Evolutionary conservation across 2,113 vertebrate species (phyloP).

Genomic region (Hymenochirus boettgeri): DNA sequence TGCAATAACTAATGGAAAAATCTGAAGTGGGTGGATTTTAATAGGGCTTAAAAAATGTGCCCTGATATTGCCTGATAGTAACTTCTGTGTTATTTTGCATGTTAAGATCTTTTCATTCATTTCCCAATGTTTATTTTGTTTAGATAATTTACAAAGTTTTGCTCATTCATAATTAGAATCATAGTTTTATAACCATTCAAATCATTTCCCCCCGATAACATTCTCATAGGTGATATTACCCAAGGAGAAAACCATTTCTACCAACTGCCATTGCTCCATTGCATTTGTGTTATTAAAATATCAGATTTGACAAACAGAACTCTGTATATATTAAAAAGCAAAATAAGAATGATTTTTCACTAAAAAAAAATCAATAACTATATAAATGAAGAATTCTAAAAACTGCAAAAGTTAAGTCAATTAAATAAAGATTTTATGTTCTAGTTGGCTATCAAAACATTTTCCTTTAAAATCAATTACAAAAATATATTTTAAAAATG

Average conservation of each 20-base stretch:
- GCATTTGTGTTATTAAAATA: background rate
- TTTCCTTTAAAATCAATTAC: conserved; percentile 10
- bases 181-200: conserved; percentile 18
- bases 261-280: conserved; percentile 11
- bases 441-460: background rate
- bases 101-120: no score
- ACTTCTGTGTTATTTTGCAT: no score
- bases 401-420: background rate
- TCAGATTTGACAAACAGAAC: background rate
- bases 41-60: no score
- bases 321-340: background rate
- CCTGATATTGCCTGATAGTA: no score
- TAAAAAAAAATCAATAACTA: background rate
- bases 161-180: conserved; percentile 36
- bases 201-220: conserved; percentile 17
- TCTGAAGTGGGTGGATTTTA: no score
- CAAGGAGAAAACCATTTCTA: conserved; percentile 1
- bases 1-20: no score
- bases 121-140: no score
- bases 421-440: background rate
- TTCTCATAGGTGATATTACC: conserved; percentile 15
- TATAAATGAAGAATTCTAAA: background rate
- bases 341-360: background rate
- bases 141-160: conserved; percentile 37
- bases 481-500: conserved; percentile 12